Conservation (phyloP, 2,888 invertebrate genomes). For the Hypselothyrea guttata region DNA sequence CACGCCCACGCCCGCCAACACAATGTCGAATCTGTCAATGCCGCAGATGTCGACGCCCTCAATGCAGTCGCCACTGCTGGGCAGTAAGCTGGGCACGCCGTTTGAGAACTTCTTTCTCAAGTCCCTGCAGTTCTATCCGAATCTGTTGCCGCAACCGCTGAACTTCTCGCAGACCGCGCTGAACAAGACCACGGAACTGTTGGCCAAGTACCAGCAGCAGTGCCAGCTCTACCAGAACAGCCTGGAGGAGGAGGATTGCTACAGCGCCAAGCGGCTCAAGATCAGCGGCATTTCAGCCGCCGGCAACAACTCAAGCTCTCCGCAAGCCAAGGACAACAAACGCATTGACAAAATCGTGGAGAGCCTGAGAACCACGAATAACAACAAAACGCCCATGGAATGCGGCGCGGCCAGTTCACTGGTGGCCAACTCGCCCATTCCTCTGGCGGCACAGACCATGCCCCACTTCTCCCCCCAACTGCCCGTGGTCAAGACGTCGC, state of each 20-base stretch:
- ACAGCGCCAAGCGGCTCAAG: slow-evolving; percentile 68
- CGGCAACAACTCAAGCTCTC: slow-evolving; percentile 16
- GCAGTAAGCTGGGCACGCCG: slow-evolving; percentile 77
- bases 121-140: slow-evolving; percentile 82
- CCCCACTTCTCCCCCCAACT: slow-evolving; percentile 68
- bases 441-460: slow-evolving; percentile 58
- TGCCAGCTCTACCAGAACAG: slow-evolving; percentile 79
- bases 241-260: slow-evolving; percentile 60
- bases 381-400: slow-evolving; percentile 57
- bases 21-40: slow-evolving; percentile 37
- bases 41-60: slow-evolving; percentile 58
- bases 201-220: slow-evolving; percentile 82
- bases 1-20: slow-evolving; percentile 47
- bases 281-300: slow-evolving; percentile 16
- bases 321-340: slow-evolving; percentile 79
- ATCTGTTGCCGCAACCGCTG: slow-evolving; percentile 81
- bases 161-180: slow-evolving; percentile 82
- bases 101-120: slow-evolving; percentile 82
- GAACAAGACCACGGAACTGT: slow-evolving; percentile 80
- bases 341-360: slow-evolving; percentile 83
- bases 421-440: slow-evolving; percentile 63
- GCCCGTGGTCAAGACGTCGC: slow-evolving; percentile 64
- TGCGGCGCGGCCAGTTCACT: slow-evolving; percentile 55
- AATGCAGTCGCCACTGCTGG: slow-evolving; percentile 56
- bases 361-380: slow-evolving; percentile 62